phyloP scores from a whole-genome alignment of 2,113 vertebrate genomes.

The Oncorhynchus clarkii region DNA sequence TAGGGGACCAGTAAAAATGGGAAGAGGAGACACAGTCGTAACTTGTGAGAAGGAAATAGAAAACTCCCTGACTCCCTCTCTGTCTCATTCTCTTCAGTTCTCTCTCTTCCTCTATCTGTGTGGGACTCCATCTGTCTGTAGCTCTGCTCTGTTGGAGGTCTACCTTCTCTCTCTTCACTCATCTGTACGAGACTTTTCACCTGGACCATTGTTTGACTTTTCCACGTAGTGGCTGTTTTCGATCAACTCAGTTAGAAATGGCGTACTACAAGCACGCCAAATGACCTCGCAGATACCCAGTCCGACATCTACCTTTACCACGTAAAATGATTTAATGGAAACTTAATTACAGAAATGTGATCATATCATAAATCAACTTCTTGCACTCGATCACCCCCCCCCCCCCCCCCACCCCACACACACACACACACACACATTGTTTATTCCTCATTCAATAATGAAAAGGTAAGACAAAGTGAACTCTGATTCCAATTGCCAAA shows the following conservation, averaged over 20 bases:
- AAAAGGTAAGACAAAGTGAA: not conserved
- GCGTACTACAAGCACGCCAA: too few species aligned
- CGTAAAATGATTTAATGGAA: too few species aligned
- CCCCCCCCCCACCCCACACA: too few species aligned
- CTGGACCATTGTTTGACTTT: not conserved
- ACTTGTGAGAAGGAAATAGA: conserved; percentile 80
- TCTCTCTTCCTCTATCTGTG: not conserved
- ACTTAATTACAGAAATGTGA: too few species aligned
- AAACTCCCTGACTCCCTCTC: conserved; percentile 70
- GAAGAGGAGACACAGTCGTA: conserved; percentile 80
- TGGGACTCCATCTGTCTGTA: not conserved
- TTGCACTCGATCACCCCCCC: too few species aligned
- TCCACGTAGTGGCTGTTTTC: too few species aligned
- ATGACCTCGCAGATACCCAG: too few species aligned
- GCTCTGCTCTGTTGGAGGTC: not conserved
- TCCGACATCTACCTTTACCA: too few species aligned
- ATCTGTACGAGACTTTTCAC: not conserved
- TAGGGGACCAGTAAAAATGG: conserved; percentile 81
- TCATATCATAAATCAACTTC: too few species aligned
- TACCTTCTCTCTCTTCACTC: not conserved
- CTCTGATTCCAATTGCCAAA: not conserved
- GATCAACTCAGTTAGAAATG: too few species aligned
- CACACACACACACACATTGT: not conserved
- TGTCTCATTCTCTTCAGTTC: conserved; percentile 24
- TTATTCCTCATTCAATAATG: not conserved